Evolutionary conservation across 2,797 vertebrate species (phyloP), one percentile per base, ranked within the genome.

Genomic region (Acanthurus leucopareius): DNA sequence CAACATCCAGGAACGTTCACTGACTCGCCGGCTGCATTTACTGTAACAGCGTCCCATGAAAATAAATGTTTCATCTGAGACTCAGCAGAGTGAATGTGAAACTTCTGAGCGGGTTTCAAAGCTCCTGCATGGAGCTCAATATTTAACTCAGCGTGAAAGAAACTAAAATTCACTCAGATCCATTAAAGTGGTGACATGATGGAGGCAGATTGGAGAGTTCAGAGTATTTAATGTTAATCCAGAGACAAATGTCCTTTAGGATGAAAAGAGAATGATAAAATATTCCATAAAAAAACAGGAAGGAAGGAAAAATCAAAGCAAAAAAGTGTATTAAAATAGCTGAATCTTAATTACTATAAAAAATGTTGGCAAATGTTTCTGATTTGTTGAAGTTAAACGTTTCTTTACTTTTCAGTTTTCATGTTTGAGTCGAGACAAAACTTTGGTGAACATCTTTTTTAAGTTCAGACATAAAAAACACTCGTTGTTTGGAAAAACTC

Each of bases 201-300:
- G 68, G 78, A 76, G 77, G 17, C 75, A 2, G 66, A 59, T 69
- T 38, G 74, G 74, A 69, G 83, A 72, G 57, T 77, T 79, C 53
- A 54, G 49, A 59, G 72, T 85, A 78, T 82, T 81, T 70, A n/a
- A 35, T 52, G 47, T 52, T 77, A 81, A 77, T 82, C 70, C 45
- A 69, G 47, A 7, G 71, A 57, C 16, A 2, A 75, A 86, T 90
- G 92, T 56, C 48, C 58, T 28, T 57, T 11, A 22, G 58, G 69
- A 32, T 56, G 3, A 53, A 64, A 5, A 52, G 17, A 25, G 22
- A 11, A 13, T 3, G 35, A 58, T 0, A 0, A 20, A 35, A 58
- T 15, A 11, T 7, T 40, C 40, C 3, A 10, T 7, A 67, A 17
- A 3, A 35, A 28, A 45, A 28, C 58, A 45, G 28, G 28, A n/a